Base-by-base conservation (phyloP, 2,113 vertebrate genomes). In the Brachyhypopomus occidentalis region DNA sequence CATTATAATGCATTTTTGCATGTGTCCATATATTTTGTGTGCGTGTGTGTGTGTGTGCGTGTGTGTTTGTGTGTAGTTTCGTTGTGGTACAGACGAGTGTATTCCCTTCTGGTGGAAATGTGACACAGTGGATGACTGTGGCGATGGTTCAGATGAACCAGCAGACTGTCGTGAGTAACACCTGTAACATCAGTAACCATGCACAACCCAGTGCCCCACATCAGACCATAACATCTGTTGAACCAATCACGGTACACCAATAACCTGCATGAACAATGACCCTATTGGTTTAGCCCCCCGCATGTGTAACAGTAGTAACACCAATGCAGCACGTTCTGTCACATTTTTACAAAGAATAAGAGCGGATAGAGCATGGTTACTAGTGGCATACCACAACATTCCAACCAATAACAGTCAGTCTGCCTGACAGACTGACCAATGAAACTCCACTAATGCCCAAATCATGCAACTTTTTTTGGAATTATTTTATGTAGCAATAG, bases 81-180 rank as follows among this genome's bases (percentile, higher is more conserved):
- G 98, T 41, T 99, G 98, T 88, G 98, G 97, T 93, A 99, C 98
- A 0, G 98, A 99, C 91, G 98, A 99, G 87, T 99, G 98, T 92
- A 99, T 99, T 92, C 98, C 98, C 77, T 99, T 99, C 90, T 99
- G 98, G 98, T 99, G 98, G 98, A 99, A 98, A 89, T 99, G 98
- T 79, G 98, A 99, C 93, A 99, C 98, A 0, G 98, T 98, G 85
- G 98, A 99, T 0, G 98, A 99, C 87, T 99, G 98, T 0, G 98
- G 98, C 3, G 98, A 99, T 84, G 96, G 95, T 0, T 99, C 98
- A 0, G 97, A 99, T 0, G 98, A 99, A 85, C 98, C 97, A 0
- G 92, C 94, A 2, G 95, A 97, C 83, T 99, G 98, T 84, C 97
- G 98, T 99, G 89, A 96, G 97, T 96, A 84, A 41, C 56, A 34